Evolutionary conservation across 2,888 invertebrate species (phyloP).

Genomic region (Idaea straminata): DNA sequence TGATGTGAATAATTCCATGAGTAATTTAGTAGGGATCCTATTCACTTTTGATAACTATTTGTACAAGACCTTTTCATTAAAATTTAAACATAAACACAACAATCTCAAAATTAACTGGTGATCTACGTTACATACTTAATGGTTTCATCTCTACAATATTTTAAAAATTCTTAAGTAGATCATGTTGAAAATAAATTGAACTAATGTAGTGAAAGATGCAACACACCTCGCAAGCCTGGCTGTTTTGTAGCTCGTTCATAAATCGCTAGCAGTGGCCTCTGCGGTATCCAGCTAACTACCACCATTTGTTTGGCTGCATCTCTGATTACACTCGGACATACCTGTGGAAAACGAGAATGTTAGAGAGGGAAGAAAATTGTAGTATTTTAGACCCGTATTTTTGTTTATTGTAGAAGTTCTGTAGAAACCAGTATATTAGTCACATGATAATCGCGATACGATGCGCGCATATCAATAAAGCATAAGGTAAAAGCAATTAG

Average conservation of each 20-base stretch:
- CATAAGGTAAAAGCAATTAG: no score
- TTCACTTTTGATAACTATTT: not conserved
- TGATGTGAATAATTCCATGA: constrained; percentile 23
- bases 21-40: constrained; percentile 12
- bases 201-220: constrained; percentile 29
- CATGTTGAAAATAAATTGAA: not conserved
- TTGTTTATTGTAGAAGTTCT: not conserved
- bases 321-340: constrained; percentile 54
- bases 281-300: constrained; percentile 71
- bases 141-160: not conserved
- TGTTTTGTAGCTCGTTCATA: constrained; percentile 49
- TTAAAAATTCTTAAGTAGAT: not conserved
- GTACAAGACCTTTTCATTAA: constrained; percentile 1
- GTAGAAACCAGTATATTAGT: not conserved
- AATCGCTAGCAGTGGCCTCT: constrained; percentile 71
- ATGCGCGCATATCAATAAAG: no score
- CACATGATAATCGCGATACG: no score
- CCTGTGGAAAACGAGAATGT: not conserved
- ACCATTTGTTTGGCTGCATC: constrained; percentile 69
- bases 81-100: not conserved
- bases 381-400: not conserved
- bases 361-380: not conserved
- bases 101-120: not conserved
- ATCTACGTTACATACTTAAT: not conserved
- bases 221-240: constrained; percentile 23